Evolutionary conservation across 2,888 invertebrate species (phyloP).

Genomic region (Zele albiditarsus): DNA sequence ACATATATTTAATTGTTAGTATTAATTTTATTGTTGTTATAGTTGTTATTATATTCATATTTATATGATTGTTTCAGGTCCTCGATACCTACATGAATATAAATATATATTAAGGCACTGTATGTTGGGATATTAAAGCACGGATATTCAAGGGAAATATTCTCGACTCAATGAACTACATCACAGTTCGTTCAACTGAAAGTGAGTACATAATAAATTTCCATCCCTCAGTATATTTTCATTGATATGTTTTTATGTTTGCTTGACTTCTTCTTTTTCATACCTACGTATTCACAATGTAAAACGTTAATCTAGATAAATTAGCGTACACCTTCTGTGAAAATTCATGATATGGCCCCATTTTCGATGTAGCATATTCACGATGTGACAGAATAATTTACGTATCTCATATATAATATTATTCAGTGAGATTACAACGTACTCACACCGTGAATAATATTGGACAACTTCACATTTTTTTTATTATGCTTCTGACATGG

Average conservation of each 20-base stretch:
- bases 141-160: not conserved
- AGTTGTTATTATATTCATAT: no score
- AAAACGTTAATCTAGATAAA: not conserved
- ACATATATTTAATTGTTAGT: no score
- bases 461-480: not conserved
- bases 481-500: not conserved
- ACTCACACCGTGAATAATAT: not conserved
- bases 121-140: not conserved
- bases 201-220: not conserved
- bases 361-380: not conserved
- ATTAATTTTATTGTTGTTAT: no score
- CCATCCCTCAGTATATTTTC: not conserved
- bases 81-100: no score
- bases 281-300: not conserved
- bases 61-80: no score
- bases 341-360: slow-evolving; percentile 4
- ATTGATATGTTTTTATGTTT: not conserved
- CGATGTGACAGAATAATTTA: slow-evolving; percentile 10
- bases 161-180: not conserved
- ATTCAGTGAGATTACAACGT: not conserved
- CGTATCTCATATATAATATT: not conserved
- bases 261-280: not conserved
- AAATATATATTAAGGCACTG: not conserved
- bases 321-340: not conserved
- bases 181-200: not conserved